These are phyloP conservation scores for Ciconia nigra DNA, from an alignment of 2,797 vertebrate species.

Conservation along the genomic window DNA sequence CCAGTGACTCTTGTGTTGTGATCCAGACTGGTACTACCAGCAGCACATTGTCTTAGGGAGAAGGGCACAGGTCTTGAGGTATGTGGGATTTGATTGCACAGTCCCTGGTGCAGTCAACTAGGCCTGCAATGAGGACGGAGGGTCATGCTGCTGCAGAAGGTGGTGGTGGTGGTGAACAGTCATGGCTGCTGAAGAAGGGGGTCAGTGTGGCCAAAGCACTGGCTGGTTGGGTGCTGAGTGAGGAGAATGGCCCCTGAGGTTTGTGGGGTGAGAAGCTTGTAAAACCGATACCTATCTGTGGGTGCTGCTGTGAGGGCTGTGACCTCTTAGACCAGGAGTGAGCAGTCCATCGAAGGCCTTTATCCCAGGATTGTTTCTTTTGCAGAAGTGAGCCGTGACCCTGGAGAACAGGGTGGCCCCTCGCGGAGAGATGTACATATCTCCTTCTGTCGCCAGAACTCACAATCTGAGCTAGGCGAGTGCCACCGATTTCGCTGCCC, in stretches of 20 bases:
- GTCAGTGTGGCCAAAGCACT: background rate
- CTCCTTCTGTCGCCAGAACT: constrained; percentile 79
- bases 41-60: background rate
- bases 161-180: background rate
- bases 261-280: background rate
- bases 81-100: background rate
- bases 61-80: background rate
- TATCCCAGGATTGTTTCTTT: background rate
- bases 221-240: background rate
- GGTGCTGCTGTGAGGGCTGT: background rate
- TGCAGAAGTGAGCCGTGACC: constrained; percentile 74
- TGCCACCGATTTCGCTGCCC: constrained; percentile 84
- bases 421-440: constrained; percentile 76
- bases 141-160: background rate
- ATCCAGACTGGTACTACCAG: background rate
- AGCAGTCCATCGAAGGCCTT: background rate
- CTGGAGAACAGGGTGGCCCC: constrained; percentile 79
- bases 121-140: background rate
- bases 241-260: background rate
- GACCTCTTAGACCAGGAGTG: background rate
- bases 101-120: background rate
- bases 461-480: constrained; percentile 79
- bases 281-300: background rate
- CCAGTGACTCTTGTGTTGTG: accelerated
- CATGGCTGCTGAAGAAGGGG: background rate